These are phyloP conservation scores for Cydia amplana DNA, from an alignment of 1,140 invertebrate species.

Conservation along the genomic window DNA sequence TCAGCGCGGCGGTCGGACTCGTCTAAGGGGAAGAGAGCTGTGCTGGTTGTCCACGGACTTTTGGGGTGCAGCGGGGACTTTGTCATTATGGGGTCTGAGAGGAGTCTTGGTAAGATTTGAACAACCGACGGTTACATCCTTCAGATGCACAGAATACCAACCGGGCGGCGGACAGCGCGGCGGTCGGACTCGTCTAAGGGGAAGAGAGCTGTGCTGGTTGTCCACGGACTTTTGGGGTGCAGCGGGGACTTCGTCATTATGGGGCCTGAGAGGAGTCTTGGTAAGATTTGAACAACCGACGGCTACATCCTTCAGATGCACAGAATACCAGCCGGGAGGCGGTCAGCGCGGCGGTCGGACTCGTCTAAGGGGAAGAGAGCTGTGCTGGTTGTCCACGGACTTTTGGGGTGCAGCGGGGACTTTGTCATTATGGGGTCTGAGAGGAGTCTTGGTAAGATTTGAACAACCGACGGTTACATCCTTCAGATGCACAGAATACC, in stretches of 20 bases:
- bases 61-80: constrained; percentile 85
- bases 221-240: constrained; percentile 87
- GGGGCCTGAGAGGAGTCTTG: constrained; percentile 82
- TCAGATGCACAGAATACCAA: constrained; percentile 83
- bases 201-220: constrained; percentile 82
- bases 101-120: constrained; percentile 80
- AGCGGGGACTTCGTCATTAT: constrained; percentile 86
- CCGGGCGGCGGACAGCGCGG: constrained; percentile 51
- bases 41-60: constrained; percentile 87
- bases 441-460: constrained; percentile 80
- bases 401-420: constrained; percentile 85
- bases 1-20: constrained; percentile 53
- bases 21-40: constrained; percentile 75
- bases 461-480: constrained; percentile 80
- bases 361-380: constrained; percentile 72
- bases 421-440: constrained; percentile 85
- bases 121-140: too few species aligned
- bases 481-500: constrained; percentile 85
- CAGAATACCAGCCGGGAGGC: constrained; percentile 79
- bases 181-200: constrained; percentile 58
- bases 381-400: constrained; percentile 86
- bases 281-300: constrained; percentile 55
- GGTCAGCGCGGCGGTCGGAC: constrained; percentile 55
- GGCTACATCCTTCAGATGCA: constrained; percentile 76
- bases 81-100: constrained; percentile 83